phyloP scores from a whole-genome alignment of 37 sponge, comb jelly and placozoan genomes.

The Spongilla lacustris region DNA sequence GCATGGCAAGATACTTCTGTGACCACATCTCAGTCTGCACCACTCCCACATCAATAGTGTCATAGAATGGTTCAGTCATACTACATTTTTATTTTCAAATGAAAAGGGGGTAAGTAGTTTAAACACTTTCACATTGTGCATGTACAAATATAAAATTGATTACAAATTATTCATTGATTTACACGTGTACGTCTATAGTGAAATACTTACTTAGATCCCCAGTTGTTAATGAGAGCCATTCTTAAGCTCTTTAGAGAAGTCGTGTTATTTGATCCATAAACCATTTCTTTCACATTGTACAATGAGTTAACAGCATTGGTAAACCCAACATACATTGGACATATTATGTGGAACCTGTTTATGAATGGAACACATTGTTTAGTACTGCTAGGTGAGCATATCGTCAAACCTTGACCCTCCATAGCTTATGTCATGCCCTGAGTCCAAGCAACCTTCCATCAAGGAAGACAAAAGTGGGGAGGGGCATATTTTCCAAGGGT shows the following conservation, averaged over 20 bases:
- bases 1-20: slow-evolving; percentile 28
- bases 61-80: slow-evolving; percentile 62
- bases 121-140: too few relatives aligned
- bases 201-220: slow-evolving; percentile 39
- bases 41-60: slow-evolving; percentile 18
- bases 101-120: too few relatives aligned
- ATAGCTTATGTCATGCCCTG: slow-evolving; percentile 49
- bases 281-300: slow-evolving; percentile 64
- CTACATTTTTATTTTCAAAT: neutral
- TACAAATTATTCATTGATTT: too few relatives aligned
- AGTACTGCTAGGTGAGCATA: neutral
- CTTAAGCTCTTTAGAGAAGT: slow-evolving; percentile 26
- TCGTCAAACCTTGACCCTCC: slow-evolving; percentile 38
- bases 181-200: too few relatives aligned
- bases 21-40: slow-evolving; percentile 36
- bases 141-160: too few relatives aligned
- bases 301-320: slow-evolving; percentile 41
- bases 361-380: neutral
- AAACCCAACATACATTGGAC: slow-evolving; percentile 56
- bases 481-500: slow-evolving; percentile 56
- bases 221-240: slow-evolving; percentile 64
- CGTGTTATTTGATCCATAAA: slow-evolving; percentile 14
- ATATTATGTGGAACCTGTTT: slow-evolving; percentile 43
- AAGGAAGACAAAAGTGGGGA: slow-evolving; percentile 51
- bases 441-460: slow-evolving; percentile 41